Percentiles rank a stretch among this genome's conserved stretches.
Conservation (phyloP, 2,797 vertebrate genomes). For the Sylvia borin region DNA sequence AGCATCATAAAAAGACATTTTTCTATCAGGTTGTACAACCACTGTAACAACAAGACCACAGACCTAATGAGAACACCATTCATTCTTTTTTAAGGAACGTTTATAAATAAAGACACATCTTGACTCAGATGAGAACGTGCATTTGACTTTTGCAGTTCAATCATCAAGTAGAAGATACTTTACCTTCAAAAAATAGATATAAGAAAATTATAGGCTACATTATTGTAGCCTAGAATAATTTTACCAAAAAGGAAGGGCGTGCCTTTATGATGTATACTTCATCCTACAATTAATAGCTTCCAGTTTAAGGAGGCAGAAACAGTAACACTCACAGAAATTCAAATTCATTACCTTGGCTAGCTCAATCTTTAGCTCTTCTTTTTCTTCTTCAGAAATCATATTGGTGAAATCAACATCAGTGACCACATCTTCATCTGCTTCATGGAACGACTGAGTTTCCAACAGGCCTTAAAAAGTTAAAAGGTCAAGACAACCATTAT, state of each 20-base stretch:
- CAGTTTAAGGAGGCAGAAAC: neutral
- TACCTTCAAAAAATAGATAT: neutral
- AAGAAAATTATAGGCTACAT: neutral
- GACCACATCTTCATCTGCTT: constrained; percentile 86
- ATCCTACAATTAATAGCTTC: neutral
- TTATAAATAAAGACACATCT: neutral
- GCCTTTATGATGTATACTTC: neutral
- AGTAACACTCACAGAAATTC: neutral
- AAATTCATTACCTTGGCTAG: constrained; percentile 83
- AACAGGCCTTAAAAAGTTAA: constrained; percentile 82
- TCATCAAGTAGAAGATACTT: neutral
- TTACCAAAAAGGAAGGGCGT: neutral
- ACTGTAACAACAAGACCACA: neutral
- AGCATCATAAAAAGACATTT: neutral
- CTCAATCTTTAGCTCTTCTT: constrained; percentile 89
- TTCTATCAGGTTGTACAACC: neutral
- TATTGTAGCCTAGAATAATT: neutral
- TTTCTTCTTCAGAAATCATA: constrained; percentile 89
- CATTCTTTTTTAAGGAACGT: neutral
- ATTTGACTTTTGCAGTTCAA: neutral
- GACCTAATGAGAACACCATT: neutral
- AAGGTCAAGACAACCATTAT: neutral
- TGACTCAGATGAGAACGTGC: neutral
- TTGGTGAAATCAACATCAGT: constrained; percentile 85
- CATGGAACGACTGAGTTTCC: constrained; percentile 85